These are phyloP conservation scores for Lithobates pipiens DNA, from an alignment of 2,797 vertebrate species.

Conservation along the genomic window DNA sequence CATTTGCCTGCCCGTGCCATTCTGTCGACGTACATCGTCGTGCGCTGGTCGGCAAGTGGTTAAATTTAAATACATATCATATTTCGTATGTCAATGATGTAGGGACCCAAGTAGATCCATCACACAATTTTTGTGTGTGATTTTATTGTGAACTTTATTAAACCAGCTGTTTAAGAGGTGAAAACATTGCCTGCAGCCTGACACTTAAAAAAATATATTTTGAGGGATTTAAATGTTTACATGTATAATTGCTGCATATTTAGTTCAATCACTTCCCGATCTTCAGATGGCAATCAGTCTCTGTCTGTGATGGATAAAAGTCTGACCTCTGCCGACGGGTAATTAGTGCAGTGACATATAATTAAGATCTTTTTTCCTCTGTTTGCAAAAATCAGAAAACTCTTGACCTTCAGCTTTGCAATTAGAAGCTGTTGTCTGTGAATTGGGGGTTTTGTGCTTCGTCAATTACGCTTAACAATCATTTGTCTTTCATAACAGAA, in stretches of 20 bases:
- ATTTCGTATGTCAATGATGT: no score
- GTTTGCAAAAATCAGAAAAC: neutral
- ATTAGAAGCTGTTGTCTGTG: constrained; percentile 26
- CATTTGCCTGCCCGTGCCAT: no score
- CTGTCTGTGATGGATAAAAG: neutral
- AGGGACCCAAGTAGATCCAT: no score
- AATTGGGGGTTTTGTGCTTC: neutral
- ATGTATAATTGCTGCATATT: neutral
- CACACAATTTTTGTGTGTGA: no score
- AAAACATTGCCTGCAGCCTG: neutral
- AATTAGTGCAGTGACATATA: constrained; percentile 10
- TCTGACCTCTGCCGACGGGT: neutral
- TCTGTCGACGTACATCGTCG: no score
- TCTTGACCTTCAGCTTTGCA: constrained; percentile 12
- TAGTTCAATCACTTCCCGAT: neutral
- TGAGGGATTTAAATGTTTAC: neutral
- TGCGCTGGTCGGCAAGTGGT: no score
- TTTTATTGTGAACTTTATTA: no score
- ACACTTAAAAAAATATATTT: neutral
- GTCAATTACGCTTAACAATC: neutral
- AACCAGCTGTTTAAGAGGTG: no score
- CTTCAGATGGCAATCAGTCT: neutral
- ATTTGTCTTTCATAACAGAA: no score
- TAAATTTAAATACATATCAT: no score
- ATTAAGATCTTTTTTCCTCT: neutral